Evolutionary conservation across 2,113 vertebrate genomes (phyloP).

Genomic region (Polyodon spathula): DNA sequence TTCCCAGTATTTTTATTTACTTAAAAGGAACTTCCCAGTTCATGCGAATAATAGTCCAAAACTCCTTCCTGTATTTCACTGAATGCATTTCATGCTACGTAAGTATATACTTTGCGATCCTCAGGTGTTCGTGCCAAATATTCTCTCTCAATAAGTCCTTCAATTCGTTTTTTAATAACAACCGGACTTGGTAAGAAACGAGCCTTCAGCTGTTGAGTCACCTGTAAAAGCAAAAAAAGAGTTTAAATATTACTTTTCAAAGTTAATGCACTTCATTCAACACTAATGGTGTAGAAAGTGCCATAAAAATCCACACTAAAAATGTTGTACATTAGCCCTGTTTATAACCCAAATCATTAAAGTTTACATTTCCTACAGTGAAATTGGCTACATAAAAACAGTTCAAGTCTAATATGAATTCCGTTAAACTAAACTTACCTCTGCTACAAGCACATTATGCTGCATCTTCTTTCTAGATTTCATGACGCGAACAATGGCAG

Average conservation of each 20-base stretch:
- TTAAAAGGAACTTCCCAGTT: constrained; percentile 90
- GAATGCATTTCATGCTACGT: constrained; percentile 81
- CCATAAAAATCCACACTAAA: constrained; percentile 1
- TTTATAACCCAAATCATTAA: not conserved
- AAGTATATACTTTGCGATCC: constrained; percentile 97
- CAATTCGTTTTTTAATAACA: constrained; percentile 98
- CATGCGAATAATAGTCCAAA: constrained; percentile 83
- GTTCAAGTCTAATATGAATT: not conserved
- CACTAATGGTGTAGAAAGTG: not conserved
- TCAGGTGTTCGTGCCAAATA: constrained; percentile 96
- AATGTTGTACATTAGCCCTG: not conserved
- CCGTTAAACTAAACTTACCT: constrained; percentile 52
- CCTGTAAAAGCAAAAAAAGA: constrained; percentile 53
- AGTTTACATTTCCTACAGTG: too few species aligned
- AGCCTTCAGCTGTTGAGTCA: constrained; percentile 90
- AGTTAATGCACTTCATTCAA: not conserved
- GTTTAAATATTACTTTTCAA: not conserved
- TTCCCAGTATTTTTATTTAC: constrained; percentile 50
- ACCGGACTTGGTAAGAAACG: constrained; percentile 94
- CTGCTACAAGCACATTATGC: constrained; percentile 92
- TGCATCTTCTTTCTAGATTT: constrained; percentile 98
- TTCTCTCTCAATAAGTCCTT: constrained; percentile 98
- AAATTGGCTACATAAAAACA: too few species aligned
- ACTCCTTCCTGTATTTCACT: constrained; percentile 42
- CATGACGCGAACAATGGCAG: constrained; percentile 96